Evolutionary conservation across 2,113 vertebrate species (phyloP).

Genomic region (Labrus mixtus): DNA sequence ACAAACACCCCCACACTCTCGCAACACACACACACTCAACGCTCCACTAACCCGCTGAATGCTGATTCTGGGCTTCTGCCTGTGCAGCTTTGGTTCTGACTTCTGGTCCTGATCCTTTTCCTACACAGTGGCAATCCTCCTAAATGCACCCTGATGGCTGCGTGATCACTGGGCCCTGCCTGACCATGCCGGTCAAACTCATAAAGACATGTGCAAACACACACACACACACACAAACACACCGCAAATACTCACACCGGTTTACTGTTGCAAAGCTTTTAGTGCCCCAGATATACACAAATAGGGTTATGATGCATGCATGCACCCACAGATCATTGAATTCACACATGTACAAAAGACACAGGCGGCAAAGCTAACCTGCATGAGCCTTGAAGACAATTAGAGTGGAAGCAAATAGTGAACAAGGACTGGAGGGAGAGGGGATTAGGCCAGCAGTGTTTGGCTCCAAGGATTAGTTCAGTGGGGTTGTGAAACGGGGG

Average conservation of each 20-base stretch:
- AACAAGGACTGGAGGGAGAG: constrained; percentile 48
- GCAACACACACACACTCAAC: constrained; percentile 13
- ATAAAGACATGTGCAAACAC: constrained; percentile 18
- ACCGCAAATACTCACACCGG: neutral
- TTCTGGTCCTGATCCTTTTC: constrained; percentile 67
- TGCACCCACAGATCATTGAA: constrained; percentile 16
- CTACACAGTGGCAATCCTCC: constrained; percentile 70
- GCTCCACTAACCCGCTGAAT: constrained; percentile 65
- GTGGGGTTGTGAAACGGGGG: constrained; percentile 47
- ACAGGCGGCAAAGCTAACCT: constrained; percentile 14
- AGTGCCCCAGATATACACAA: constrained; percentile 11
- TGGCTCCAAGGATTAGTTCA: constrained; percentile 71
- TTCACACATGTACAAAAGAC: constrained; percentile 30
- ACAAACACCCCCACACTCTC: constrained; percentile 10
- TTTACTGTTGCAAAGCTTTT: constrained; percentile 19
- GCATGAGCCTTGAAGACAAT: constrained; percentile 58
- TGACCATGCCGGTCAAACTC: constrained; percentile 32
- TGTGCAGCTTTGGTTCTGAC: constrained; percentile 62
- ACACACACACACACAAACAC: constrained; percentile 1
- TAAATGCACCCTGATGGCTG: constrained; percentile 75
- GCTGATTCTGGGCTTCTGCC: constrained; percentile 69
- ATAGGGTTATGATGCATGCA: constrained; percentile 21
- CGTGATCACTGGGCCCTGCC: constrained; percentile 52
- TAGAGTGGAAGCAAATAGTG: constrained; percentile 65
- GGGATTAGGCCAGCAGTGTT: constrained; percentile 68